Evolutionary conservation across 2,888 invertebrate genomes (phyloP).

Genomic region (Venusia cambrica): DNA sequence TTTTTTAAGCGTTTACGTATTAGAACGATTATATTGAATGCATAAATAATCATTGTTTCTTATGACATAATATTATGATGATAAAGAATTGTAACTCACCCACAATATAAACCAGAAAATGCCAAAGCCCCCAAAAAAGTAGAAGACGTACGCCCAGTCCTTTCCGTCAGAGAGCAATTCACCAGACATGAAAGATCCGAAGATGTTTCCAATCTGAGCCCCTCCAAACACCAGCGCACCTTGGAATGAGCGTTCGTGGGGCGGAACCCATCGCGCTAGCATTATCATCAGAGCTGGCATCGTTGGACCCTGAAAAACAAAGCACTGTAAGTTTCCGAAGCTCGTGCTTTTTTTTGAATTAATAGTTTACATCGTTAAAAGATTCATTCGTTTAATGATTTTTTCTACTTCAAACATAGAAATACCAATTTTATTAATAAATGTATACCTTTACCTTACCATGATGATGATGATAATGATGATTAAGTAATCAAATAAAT

Average conservation of each 20-base stretch:
- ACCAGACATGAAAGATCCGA: conserved; percentile 78
- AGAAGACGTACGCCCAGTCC: conserved; percentile 82
- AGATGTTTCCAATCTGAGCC: conserved; percentile 79
- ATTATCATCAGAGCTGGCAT: conserved; percentile 85
- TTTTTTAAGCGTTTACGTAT: too few relatives aligned
- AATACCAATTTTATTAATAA: too few relatives aligned
- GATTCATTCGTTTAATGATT: too few relatives aligned
- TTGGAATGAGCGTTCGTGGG: conserved; percentile 79
- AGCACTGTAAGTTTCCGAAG: neutral
- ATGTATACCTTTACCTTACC: too few relatives aligned
- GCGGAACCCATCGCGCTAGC: conserved; percentile 83
- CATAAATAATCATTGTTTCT: too few relatives aligned
- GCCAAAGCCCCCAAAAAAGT: conserved; percentile 80
- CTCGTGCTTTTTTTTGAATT: too few relatives aligned
- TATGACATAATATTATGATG: too few relatives aligned
- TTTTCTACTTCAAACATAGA: too few relatives aligned
- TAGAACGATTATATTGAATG: too few relatives aligned
- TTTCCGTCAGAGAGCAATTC: conserved; percentile 66
- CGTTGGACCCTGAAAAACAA: conserved; percentile 83
- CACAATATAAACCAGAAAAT: conserved; percentile 77
- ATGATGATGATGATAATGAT: too few relatives aligned
- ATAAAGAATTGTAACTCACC: conserved; percentile 43
- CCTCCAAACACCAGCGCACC: conserved; percentile 83
- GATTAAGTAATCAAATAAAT: too few relatives aligned
- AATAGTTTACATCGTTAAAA: too few relatives aligned